These are phyloP conservation scores for Alfaro cultratus DNA, from an alignment of 2,797 vertebrate species.

Conservation along the genomic window DNA sequence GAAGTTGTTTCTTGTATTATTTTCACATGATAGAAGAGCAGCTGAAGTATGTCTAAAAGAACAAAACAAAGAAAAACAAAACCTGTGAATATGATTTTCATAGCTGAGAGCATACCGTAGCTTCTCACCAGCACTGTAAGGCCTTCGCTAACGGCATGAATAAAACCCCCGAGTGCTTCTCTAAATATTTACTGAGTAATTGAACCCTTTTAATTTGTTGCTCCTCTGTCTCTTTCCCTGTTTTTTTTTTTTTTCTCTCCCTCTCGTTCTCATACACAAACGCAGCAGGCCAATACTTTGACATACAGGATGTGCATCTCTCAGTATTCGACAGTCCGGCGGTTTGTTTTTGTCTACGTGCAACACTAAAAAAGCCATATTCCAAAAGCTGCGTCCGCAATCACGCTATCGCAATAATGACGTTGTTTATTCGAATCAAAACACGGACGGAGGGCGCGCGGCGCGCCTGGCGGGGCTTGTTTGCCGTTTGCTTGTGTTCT, in stretches of 20 bases:
- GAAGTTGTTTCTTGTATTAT: neutral
- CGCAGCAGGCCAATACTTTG: slow-evolving; percentile 54
- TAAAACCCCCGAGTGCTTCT: slow-evolving; percentile 27
- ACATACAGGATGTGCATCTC: slow-evolving; percentile 65
- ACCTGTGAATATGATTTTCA: neutral
- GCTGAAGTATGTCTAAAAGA: neutral
- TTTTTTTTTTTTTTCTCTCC: slow-evolving; percentile 2
- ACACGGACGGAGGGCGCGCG: slow-evolving; percentile 50
- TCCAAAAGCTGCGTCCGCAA: slow-evolving; percentile 52
- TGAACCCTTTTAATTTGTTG: slow-evolving; percentile 47
- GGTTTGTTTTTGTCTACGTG: slow-evolving; percentile 64
- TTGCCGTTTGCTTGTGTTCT: slow-evolving; percentile 76
- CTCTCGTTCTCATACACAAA: slow-evolving; percentile 41
- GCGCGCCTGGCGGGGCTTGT: slow-evolving; percentile 59
- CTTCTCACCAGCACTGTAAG: neutral
- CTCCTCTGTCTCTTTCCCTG: slow-evolving; percentile 27
- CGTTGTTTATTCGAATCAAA: slow-evolving; percentile 72
- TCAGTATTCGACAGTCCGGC: slow-evolving; percentile 37
- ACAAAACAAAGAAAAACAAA: neutral
- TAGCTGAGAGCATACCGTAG: neutral
- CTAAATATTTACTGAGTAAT: slow-evolving; percentile 54
- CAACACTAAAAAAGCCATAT: slow-evolving; percentile 60
- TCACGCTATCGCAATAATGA: slow-evolving; percentile 54
- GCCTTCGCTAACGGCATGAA: slow-evolving; percentile 6
- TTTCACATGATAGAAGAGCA: neutral